Conservation (phyloP, 37 sponge, comb jelly and placozoan genomes). For the Spongilla lacustris region DNA sequence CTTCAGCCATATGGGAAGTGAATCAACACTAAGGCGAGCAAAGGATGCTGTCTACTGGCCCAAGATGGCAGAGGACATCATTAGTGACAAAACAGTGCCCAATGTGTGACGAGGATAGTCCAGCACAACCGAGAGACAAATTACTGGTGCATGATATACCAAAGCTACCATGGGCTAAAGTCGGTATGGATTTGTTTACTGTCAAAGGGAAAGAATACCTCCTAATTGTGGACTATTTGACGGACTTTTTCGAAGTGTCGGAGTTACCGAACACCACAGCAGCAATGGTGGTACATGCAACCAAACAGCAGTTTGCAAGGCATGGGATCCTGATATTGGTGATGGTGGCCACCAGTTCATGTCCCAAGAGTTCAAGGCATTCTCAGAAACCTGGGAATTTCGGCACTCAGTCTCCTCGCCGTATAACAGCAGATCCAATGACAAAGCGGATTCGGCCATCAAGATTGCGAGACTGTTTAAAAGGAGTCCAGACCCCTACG, state of each 20-base stretch:
- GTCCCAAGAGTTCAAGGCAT: slow-evolving; percentile 15
- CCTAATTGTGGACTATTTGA: slow-evolving; percentile 41
- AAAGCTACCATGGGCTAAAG: slow-evolving; percentile 31
- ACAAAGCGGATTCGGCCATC: slow-evolving; percentile 33
- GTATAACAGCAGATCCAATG: slow-evolving; percentile 36
- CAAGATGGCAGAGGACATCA: slow-evolving; percentile 16
- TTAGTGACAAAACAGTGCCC: slow-evolving; percentile 13
- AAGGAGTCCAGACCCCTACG: slow-evolving; percentile 5
- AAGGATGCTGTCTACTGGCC: slow-evolving; percentile 35
- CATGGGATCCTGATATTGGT: slow-evolving; percentile 18
- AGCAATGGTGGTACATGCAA: not conserved
- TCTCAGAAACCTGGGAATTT: slow-evolving; percentile 33
- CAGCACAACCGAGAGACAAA: slow-evolving; percentile 32
- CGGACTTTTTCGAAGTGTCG: slow-evolving; percentile 4
- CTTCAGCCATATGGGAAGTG: not conserved
- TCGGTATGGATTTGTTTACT: slow-evolving; percentile 25
- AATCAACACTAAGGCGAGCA: not conserved
- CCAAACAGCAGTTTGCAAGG: slow-evolving; percentile 40
- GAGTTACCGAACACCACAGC: slow-evolving; percentile 25
- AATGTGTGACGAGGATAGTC: slow-evolving; percentile 6
- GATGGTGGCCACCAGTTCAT: slow-evolving; percentile 21
- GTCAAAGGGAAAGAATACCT: slow-evolving; percentile 36
- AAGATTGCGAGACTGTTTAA: slow-evolving; percentile 21
- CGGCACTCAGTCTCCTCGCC: slow-evolving; percentile 33
- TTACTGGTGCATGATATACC: slow-evolving; percentile 23